Evolutionary conservation across 2,888 invertebrate genomes (phyloP).

Genomic region (Rosalia funebris): DNA sequence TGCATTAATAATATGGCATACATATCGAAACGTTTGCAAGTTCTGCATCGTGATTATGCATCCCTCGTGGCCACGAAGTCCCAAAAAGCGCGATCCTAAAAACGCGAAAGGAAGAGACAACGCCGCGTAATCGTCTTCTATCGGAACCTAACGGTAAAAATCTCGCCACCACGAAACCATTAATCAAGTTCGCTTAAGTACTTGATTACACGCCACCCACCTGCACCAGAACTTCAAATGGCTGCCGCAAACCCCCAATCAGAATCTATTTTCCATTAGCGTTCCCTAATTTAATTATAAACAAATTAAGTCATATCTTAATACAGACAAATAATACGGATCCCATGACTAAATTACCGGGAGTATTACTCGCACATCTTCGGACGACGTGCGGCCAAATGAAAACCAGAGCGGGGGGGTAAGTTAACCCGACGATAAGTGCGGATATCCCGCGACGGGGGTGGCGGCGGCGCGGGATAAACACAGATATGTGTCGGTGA

Average conservation of each 20-base stretch:
- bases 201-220: neutral
- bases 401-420: slow-evolving; percentile 31
- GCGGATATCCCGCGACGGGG: slow-evolving; percentile 42
- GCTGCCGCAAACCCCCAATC: slow-evolving; percentile 7
- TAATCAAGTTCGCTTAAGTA: slow-evolving; percentile 8
- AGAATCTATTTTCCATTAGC: slow-evolving; percentile 20
- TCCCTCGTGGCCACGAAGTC: no score
- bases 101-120: no score
- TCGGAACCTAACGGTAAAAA: no score
- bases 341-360: slow-evolving; percentile 24
- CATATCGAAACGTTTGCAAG: no score
- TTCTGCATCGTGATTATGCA: no score
- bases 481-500: slow-evolving; percentile 35
- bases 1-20: no score
- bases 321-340: slow-evolving; percentile 22
- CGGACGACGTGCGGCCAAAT: slow-evolving; percentile 39
- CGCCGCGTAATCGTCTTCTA: neutral
- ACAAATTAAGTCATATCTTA: slow-evolving; percentile 24
- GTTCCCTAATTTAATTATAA: slow-evolving; percentile 23
- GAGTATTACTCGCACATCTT: slow-evolving; percentile 14
- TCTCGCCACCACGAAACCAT: neutral
- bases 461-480: slow-evolving; percentile 30
- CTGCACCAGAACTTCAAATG: slow-evolving; percentile 1
- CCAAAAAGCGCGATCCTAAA: no score
- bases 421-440: slow-evolving; percentile 47